Base-by-base conservation (phyloP, 2,113 vertebrate species). In the Thalassarche chlororhynchos region DNA sequence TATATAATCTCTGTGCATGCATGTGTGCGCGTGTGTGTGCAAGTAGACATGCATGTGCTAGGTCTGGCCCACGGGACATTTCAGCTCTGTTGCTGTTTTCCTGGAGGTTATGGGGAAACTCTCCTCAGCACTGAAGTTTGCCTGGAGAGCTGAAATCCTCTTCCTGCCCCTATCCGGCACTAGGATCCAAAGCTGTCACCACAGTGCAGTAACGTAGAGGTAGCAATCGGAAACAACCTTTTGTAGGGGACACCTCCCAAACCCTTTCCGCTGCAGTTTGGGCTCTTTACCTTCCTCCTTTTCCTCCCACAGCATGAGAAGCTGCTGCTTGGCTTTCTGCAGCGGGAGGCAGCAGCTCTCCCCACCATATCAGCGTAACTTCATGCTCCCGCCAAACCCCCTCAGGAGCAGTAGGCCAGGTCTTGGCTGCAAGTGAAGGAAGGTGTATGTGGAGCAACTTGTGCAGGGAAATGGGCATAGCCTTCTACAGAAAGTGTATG, bases 1-100 rank as follows among this genome's bases (percentile, higher is more conserved):
- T 55, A 8, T 21, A 5, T 4, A 31, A 34, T 12, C 40, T 36
- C 52, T 61, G 15, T 42, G 68, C 21, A 26, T 12, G 13, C 54
- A 20, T 2, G 0, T 8, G 26, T 14, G 21, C 6, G 25, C 14
- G 16, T 10, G 14, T 10, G n/a, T 6, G 14, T 13, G 34, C 2
- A 3, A 42, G n/a, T 38, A 38, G 49, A 28, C 11, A 5, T 0
- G 1, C 0, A 0, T 32, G n/a, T 16, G 38, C 55, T 52, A 40
- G 17, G 12, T 51, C 47, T 80, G 42, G 9, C 38, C 8, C 52
- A 38, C 23, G 23, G 75, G 11, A 32, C 6, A 5, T 46, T 74
- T 68, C 47, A 79, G 54, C 17, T n/a, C n/a, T 52, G 17, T 9
- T 79, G 28, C 47, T 51, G 3, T 52, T 76, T 60, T 69, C 21